A percentile compares a stretch with the other conserved stretches of the same genome.
Conservation (phyloP, 2,113 vertebrate genomes). For the human (Homo sapiens) region GRCh38 chr2:174865001-174865500, state of each 20-base stretch:
- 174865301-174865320: neutral
- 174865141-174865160: neutral
- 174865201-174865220: neutral
- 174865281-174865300: neutral
- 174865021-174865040: neutral
- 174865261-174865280: neutral
- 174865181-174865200: neutral
- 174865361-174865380: neutral
- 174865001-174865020: constrained; percentile 30
- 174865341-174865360: neutral
- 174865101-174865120: constrained; percentile 14
- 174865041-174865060: neutral
- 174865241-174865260: neutral
- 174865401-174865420: neutral
- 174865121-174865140: neutral
- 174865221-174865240: neutral
- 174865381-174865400: neutral
- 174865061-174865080: constrained; percentile 8
- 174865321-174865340: neutral
- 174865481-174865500: neutral
- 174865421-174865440: constrained; percentile 11
- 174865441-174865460: neutral
- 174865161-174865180: neutral
- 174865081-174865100: neutral
- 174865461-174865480: neutral